These are phyloP conservation scores for Nycticryphes semicollaris DNA, from an alignment of 2,113 vertebrate genomes.

Conservation along the genomic window DNA sequence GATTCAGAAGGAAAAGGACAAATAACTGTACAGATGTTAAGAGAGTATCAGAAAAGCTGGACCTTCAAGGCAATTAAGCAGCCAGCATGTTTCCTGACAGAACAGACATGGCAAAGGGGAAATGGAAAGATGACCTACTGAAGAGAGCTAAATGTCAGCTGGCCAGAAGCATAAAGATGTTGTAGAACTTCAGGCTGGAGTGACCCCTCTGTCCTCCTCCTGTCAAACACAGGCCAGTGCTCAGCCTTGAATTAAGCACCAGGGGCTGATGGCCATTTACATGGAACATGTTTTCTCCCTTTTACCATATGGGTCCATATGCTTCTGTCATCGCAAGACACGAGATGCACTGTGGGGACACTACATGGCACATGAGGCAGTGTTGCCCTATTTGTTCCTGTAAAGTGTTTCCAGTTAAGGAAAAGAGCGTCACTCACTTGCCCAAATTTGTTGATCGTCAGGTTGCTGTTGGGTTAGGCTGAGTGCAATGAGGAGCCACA, in stretches of 20 bases:
- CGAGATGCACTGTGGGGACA: rapidly evolving
- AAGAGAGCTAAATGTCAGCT: background rate
- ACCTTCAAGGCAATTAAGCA: conserved; percentile 4
- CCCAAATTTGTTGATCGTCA: background rate
- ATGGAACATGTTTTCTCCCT: background rate
- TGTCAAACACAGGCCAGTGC: background rate
- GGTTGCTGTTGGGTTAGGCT: background rate
- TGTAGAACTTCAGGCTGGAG: background rate
- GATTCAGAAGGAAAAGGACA: conserved; percentile 48
- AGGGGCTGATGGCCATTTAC: background rate
- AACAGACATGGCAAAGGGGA: background rate
- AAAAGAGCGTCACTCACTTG: background rate
- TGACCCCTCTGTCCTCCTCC: background rate
- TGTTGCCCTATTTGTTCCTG: rapidly evolving
- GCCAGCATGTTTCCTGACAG: background rate
- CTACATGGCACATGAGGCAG: background rate
- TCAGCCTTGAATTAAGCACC: background rate
- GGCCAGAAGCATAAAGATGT: background rate
- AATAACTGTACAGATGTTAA: conserved; percentile 3
- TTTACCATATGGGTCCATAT: background rate
- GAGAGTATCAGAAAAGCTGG: conserved; percentile 10
- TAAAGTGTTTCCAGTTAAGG: background rate
- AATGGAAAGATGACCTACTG: background rate
- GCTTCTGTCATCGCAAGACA: background rate
- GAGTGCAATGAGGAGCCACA: background rate